Conservation (phyloP, 2,888 invertebrate genomes). For the Hoplodrina blanda region DNA sequence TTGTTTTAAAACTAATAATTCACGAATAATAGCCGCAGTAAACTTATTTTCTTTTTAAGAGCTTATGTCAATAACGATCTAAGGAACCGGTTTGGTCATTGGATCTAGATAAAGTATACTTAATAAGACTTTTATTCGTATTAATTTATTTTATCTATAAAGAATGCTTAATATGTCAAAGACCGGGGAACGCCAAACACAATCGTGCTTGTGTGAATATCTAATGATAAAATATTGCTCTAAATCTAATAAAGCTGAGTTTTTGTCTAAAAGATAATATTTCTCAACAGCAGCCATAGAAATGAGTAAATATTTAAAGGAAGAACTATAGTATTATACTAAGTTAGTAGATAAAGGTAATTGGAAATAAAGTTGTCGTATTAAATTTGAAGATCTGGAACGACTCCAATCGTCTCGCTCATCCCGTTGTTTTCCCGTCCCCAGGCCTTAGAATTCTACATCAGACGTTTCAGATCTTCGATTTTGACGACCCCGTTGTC, state of each 20-base stretch:
- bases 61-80: slow-evolving; percentile 42
- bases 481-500: too few species aligned
- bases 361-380: background rate
- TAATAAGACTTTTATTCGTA: slow-evolving; percentile 38
- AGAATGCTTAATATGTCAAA: slow-evolving; percentile 55
- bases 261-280: slow-evolving; percentile 26
- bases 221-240: slow-evolving; percentile 52
- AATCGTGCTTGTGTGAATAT: slow-evolving; percentile 40
- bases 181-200: slow-evolving; percentile 38
- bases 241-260: slow-evolving; percentile 37
- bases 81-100: slow-evolving; percentile 38
- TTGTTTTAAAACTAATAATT: slow-evolving; percentile 15
- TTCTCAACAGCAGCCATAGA: slow-evolving; percentile 4
- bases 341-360: background rate
- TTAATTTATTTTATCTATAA: slow-evolving; percentile 57
- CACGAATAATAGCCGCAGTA: slow-evolving; percentile 18
- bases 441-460: too few species aligned
- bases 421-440: too few species aligned
- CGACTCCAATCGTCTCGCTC: too few species aligned
- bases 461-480: too few species aligned
- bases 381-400: too few species aligned
- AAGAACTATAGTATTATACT: background rate
- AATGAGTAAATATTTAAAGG: slow-evolving; percentile 26
- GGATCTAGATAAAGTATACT: slow-evolving; percentile 51
- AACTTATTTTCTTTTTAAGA: background rate